Conservation (phyloP, 1,140 invertebrate species). For the Theocolax elegans region DNA sequence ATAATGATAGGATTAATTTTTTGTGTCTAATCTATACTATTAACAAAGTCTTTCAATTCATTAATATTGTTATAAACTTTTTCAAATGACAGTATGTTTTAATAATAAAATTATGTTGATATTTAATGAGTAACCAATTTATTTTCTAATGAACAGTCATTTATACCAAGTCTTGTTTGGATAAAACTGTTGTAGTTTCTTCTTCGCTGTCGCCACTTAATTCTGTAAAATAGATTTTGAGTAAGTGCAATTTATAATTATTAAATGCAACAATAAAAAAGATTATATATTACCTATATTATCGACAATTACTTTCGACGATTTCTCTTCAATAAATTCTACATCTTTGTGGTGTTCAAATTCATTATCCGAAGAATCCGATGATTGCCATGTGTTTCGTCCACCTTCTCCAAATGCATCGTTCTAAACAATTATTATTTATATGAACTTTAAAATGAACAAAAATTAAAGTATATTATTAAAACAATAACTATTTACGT, state of each 20-base stretch:
- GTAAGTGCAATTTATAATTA: constrained; percentile 43
- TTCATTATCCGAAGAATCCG: constrained; percentile 60
- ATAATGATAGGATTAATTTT: constrained; percentile 24
- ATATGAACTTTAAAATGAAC: not conserved
- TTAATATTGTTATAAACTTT: constrained; percentile 2
- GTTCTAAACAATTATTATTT: constrained; percentile 38
- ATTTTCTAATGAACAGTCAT: constrained; percentile 39
- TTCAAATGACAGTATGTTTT: constrained; percentile 29
- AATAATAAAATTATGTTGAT: constrained; percentile 10
- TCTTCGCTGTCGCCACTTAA: constrained; percentile 68
- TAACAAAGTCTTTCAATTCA: not conserved
- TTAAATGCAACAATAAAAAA: constrained; percentile 21
- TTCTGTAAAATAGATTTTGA: constrained; percentile 58
- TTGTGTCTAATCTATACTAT: constrained; percentile 37
- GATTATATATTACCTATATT: constrained; percentile 60
- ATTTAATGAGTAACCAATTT: constrained; percentile 47
- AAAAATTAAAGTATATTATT: constrained; percentile 3
- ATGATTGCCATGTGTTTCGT: constrained; percentile 60
- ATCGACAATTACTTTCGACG: constrained; percentile 52
- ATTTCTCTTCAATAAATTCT: constrained; percentile 54
- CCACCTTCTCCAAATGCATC: constrained; percentile 53
- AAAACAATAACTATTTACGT: constrained; percentile 13
- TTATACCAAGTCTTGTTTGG: constrained; percentile 38
- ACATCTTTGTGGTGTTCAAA: constrained; percentile 53
- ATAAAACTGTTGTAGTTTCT: constrained; percentile 55